Conservation (phyloP, 2,888 invertebrate species). For the Gisinianus flammeolus region DNA sequence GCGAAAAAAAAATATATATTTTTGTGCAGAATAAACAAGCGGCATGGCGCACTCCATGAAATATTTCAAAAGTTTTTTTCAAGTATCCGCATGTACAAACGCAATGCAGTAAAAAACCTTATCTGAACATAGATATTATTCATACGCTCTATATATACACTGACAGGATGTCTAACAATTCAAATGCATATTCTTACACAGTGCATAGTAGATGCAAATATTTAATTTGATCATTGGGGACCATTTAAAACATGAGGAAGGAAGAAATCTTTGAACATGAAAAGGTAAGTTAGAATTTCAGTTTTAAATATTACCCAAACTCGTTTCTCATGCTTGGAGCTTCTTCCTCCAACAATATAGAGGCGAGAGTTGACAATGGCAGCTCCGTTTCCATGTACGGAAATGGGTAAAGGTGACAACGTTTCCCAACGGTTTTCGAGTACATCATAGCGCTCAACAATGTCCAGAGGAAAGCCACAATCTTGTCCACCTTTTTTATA, state of each 20-base stretch:
- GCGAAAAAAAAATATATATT: neutral
- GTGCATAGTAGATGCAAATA: too few relatives aligned
- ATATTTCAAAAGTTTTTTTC: neutral
- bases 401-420: conserved; percentile 58
- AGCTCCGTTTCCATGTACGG: conserved; percentile 60
- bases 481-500: conserved; percentile 59
- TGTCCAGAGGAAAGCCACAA: conserved; percentile 58
- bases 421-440: conserved; percentile 59
- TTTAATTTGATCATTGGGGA: too few relatives aligned
- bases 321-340: conserved; percentile 58
- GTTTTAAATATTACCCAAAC: conserved; percentile 59
- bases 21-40: neutral
- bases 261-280: too few relatives aligned
- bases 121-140: too few relatives aligned
- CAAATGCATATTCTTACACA: too few relatives aligned
- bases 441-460: conserved; percentile 60
- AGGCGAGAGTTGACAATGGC: conserved; percentile 59
- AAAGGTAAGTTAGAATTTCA: too few relatives aligned
- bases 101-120: conserved; percentile 34
- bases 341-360: conserved; percentile 60
- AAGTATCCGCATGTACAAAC: conserved; percentile 12
- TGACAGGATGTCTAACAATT: too few relatives aligned
- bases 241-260: too few relatives aligned
- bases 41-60: neutral
- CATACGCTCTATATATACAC: too few relatives aligned